Conservation (phyloP, 2,888 invertebrate species). For the Lathronympha strigana region DNA sequence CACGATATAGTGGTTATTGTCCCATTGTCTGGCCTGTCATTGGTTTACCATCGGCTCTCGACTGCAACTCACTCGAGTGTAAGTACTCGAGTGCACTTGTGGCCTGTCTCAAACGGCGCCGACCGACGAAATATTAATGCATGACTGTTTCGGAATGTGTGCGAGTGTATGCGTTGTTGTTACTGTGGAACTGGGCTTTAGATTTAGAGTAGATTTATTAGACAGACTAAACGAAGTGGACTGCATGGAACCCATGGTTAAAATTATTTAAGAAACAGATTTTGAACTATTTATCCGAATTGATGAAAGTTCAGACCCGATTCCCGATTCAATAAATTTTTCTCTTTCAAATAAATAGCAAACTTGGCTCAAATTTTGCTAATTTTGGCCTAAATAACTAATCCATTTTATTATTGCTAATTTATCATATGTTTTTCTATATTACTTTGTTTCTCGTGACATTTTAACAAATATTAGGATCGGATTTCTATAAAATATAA, state of each 20-base stretch:
- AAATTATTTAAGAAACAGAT: background rate
- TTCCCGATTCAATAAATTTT: too few relatives aligned
- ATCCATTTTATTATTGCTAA: too few relatives aligned
- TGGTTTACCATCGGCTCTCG: slow-evolving; percentile 16
- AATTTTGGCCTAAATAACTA: too few relatives aligned
- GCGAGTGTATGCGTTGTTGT: slow-evolving; percentile 3
- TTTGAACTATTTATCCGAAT: too few relatives aligned
- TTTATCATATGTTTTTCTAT: too few relatives aligned
- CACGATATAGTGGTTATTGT: slow-evolving; percentile 26
- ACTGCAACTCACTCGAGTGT: slow-evolving; percentile 29
- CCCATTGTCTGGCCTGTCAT: slow-evolving; percentile 16
- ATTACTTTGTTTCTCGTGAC: too few relatives aligned
- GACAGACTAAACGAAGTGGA: slow-evolving; percentile 4
- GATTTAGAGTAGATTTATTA: slow-evolving; percentile 12
- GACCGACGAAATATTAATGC: slow-evolving; percentile 38
- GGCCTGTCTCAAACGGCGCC: slow-evolving; percentile 25
- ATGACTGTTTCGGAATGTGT: slow-evolving; percentile 35
- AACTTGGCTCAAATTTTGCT: too few relatives aligned
- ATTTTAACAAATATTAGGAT: too few relatives aligned
- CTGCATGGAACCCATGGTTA: background rate
- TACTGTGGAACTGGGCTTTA: slow-evolving; percentile 12
- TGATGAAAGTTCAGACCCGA: too few relatives aligned
- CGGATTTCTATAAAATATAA: too few relatives aligned
- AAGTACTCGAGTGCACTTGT: slow-evolving; percentile 35
- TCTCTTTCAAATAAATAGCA: too few relatives aligned